Evolutionary conservation across 1,140 invertebrate species (phyloP).

Genomic region (Scaptomyza hsui): DNA sequence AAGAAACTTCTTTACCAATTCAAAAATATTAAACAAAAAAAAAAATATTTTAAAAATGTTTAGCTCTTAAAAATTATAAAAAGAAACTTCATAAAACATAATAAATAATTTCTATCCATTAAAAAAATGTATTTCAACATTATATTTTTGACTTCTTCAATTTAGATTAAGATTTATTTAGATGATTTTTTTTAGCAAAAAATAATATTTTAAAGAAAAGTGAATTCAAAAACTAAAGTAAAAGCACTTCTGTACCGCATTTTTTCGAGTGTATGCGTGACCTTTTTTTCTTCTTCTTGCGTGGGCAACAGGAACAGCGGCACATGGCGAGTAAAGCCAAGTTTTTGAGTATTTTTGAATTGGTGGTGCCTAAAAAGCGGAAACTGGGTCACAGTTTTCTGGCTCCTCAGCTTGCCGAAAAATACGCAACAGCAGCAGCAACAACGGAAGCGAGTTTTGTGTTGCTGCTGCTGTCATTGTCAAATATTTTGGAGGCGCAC

Average conservation of each 20-base stretch:
- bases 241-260: not conserved
- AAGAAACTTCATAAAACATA: too few species aligned
- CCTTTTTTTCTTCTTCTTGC: conserved; percentile 15
- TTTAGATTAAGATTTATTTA: too few species aligned
- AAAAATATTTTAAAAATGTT: too few species aligned
- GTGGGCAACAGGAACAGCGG: conserved; percentile 22
- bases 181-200: too few species aligned
- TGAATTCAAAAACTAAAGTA: too few species aligned
- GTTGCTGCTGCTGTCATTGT: conserved; percentile 15
- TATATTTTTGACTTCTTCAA: too few species aligned
- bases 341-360: conserved; percentile 41
- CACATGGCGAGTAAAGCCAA: conserved; percentile 26
- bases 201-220: too few species aligned
- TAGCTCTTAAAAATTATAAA: too few species aligned
- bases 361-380: conserved; percentile 72
- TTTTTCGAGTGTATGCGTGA: conserved; percentile 1
- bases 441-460: conserved; percentile 3
- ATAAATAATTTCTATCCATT: too few species aligned
- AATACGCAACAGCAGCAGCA: conserved; percentile 33
- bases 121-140: too few species aligned
- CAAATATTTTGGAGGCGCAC: conserved; percentile 11
- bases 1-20: too few species aligned
- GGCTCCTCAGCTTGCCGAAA: conserved; percentile 31
- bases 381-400: conserved; percentile 75
- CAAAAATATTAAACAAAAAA: too few species aligned